Evolutionary conservation across 2,113 vertebrate species (phyloP).

Genomic region (Electrona antarctica): DNA sequence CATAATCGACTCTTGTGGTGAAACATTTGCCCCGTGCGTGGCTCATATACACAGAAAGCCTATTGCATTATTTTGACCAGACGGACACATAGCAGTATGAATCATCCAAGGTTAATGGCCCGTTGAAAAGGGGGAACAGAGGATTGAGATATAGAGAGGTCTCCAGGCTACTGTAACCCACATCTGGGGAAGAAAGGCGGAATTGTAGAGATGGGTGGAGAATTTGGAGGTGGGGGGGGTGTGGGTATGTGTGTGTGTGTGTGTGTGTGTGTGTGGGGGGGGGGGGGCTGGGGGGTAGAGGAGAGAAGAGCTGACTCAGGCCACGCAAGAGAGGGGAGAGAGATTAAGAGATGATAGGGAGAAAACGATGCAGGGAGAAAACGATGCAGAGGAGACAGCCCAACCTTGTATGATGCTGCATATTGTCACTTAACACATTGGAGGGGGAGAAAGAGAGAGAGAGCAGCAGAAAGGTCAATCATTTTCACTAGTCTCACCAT

Average conservation of each 20-base stretch:
- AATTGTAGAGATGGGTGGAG: too few relatives aligned
- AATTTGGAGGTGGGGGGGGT: not conserved
- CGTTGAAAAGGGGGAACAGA: conserved; percentile 40
- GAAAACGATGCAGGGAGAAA: not conserved
- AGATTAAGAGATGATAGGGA: not conserved
- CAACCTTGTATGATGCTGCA: not conserved
- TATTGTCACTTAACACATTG: not conserved
- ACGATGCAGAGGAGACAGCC: too few relatives aligned
- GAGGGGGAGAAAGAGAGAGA: not conserved
- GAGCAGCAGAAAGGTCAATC: conserved; percentile 57
- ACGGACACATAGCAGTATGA: conserved; percentile 31
- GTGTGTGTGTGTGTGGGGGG: too few relatives aligned
- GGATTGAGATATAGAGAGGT: conserved; percentile 31
- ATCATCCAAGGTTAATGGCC: conserved; percentile 50
- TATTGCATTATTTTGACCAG: conserved; percentile 38
- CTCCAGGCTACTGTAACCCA: conserved; percentile 33
- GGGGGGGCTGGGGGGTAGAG: not conserved
- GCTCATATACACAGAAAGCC: conserved; percentile 31
- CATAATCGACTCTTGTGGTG: conserved; percentile 17
- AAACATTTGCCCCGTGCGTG: conserved; percentile 4
- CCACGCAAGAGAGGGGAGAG: not conserved
- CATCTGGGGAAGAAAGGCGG: not conserved
- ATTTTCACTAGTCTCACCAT: conserved; percentile 53
- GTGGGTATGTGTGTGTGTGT: too few relatives aligned
- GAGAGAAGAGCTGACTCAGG: too few relatives aligned